Evolutionary conservation across 2,888 invertebrate genomes (phyloP), one percentile per base, ranked within the genome.

Genomic region (Phalera bucephala): DNA sequence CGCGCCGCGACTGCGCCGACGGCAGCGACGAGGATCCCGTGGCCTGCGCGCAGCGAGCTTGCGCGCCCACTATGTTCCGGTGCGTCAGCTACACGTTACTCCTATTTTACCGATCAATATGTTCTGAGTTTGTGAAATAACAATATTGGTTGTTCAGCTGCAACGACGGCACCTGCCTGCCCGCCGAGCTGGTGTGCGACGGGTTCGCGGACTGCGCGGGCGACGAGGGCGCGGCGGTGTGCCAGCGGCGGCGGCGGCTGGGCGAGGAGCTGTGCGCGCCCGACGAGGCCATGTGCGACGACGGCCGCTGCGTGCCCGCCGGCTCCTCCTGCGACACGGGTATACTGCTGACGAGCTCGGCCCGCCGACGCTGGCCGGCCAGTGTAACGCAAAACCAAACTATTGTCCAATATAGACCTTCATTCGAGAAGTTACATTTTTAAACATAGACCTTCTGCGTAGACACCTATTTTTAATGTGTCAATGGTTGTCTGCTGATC

Each of bases 101-200:
- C n/a, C n/a, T n/a, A n/a, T n/a, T n/a, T n/a, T n/a, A n/a, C n/a
- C n/a, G n/a, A n/a, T n/a, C n/a, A n/a, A n/a, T n/a, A n/a, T n/a
- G n/a, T n/a, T n/a, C n/a, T n/a, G n/a, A n/a, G n/a, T n/a, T n/a
- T n/a, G n/a, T n/a, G n/a, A n/a, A n/a, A n/a, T n/a, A n/a, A n/a
- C n/a, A n/a, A n/a, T n/a, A n/a, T n/a, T n/a, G n/a, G n/a, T n/a
- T n/a, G n/a, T n/a, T n/a, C 55, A 84, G 84, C 23, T 92, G 92
- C 69, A 78, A 72, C 28, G 91, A 91, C 64, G 72, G 93, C 43
- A 90, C 91, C 46, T 97, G 97, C 76, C 83, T 96, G 29, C 87
- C 92, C 1, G 91, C 93, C 0, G 83, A 89, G 12, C 88, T 93
- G 59, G 82, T 95, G 30, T 97, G 97, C 79, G 94, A 97, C 84